phyloP scores from a whole-genome alignment of 1,140 invertebrate species.

The Coelopa frigida region DNA sequence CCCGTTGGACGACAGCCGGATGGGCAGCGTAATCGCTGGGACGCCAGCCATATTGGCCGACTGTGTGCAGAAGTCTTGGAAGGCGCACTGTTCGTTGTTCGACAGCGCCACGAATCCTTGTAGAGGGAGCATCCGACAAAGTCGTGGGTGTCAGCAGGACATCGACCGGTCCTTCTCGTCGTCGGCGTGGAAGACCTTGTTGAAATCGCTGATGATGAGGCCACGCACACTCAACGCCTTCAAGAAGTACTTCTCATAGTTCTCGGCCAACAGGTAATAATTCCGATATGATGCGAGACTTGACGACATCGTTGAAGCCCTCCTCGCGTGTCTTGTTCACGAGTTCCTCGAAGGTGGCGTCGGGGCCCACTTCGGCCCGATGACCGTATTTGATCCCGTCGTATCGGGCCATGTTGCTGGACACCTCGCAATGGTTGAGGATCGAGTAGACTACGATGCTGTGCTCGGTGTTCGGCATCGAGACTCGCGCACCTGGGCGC shows the following conservation, averaged over 20 bases:
- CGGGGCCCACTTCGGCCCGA: constrained; percentile 60
- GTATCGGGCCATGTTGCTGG: constrained; percentile 96
- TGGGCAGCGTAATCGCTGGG: constrained; percentile 85
- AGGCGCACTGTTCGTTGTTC: constrained; percentile 77
- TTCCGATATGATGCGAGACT: constrained; percentile 91
- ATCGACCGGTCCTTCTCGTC: constrained; percentile 57
- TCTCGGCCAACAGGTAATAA: constrained; percentile 83
- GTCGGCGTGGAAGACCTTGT: constrained; percentile 52
- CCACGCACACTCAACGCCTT: constrained; percentile 85
- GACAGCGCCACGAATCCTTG: constrained; percentile 67
- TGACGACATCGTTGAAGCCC: constrained; percentile 86
- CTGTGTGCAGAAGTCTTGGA: constrained; percentile 93
- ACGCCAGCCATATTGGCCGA: constrained; percentile 93
- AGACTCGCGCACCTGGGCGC: constrained; percentile 64
- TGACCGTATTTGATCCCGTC: constrained; percentile 92
- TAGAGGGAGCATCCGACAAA: constrained; percentile 72
- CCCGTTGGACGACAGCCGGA: constrained; percentile 65
- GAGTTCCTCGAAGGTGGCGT: constrained; percentile 71
- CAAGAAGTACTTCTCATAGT: constrained; percentile 89
- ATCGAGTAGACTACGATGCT: constrained; percentile 91
- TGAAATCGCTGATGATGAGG: constrained; percentile 84
- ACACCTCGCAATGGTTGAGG: constrained; percentile 91
- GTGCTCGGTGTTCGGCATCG: constrained; percentile 79
- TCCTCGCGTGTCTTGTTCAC: constrained; percentile 71
- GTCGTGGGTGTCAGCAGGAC: constrained; percentile 89